A percentile compares a stretch with the other conserved stretches of the same genome.
These are phyloP conservation scores for Anodontia alba DNA, from an alignment of 2,888 invertebrate species.

Conservation along the genomic window DNA sequence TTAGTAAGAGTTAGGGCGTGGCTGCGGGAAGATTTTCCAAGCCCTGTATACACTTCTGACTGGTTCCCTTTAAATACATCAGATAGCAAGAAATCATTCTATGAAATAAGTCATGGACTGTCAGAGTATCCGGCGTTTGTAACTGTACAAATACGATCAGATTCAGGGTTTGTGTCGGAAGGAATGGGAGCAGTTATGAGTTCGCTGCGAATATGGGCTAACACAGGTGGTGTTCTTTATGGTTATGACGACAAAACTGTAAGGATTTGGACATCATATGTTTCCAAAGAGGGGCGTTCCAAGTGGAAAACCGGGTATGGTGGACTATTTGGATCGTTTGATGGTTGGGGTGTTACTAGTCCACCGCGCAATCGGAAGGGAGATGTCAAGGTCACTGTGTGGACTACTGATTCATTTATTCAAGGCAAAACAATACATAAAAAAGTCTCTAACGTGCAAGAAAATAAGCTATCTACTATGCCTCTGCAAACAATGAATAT, in stretches of 20 bases:
- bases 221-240: constrained; percentile 33
- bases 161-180: not conserved
- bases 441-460: not conserved
- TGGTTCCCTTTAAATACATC: not conserved
- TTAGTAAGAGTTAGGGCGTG: not conserved
- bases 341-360: constrained; percentile 27
- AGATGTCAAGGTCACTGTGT: constrained; percentile 16
- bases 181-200: constrained; percentile 6
- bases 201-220: not conserved
- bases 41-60: not conserved
- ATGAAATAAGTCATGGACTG: not conserved
- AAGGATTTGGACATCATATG: constrained; percentile 38
- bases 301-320: not conserved
- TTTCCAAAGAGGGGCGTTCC: not conserved
- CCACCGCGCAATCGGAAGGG: not conserved
- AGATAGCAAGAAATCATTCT: not conserved
- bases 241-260: constrained; percentile 30
- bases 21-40: not conserved
- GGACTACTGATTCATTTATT: not conserved
- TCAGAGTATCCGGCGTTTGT: constrained; percentile 1
- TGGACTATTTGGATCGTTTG: constrained; percentile 3
- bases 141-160: not conserved
- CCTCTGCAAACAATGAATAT: not conserved
- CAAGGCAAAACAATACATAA: not conserved
- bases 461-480: not conserved